A percentile compares a stretch with the other conserved stretches of the same genome.
Evolutionary conservation across 2,888 invertebrate genomes (phyloP).

Genomic region (Clitarchus hookeri): DNA sequence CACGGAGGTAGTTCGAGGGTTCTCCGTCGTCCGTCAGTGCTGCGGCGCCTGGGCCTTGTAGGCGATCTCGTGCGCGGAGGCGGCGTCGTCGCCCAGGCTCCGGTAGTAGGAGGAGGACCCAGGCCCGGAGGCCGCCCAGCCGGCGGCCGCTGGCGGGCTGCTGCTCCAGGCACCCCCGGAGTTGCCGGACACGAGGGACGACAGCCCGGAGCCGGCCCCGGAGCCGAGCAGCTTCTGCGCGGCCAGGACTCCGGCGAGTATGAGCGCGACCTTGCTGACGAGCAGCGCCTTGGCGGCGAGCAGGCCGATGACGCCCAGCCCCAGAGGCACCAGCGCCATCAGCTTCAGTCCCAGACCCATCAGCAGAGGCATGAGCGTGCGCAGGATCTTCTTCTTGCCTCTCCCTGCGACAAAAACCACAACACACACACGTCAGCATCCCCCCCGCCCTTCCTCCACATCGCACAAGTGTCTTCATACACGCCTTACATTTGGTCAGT

Average conservation of each 20-base stretch:
- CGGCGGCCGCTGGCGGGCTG: constrained; percentile 52
- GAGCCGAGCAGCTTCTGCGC: constrained; percentile 69
- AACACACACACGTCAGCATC: neutral
- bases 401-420: constrained; percentile 63
- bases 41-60: constrained; percentile 69
- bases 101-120: constrained; percentile 49
- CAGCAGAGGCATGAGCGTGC: constrained; percentile 69
- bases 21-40: neutral
- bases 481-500: too few species aligned
- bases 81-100: constrained; percentile 59
- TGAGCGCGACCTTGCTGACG: constrained; percentile 76
- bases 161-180: constrained; percentile 48
- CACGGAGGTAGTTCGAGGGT: neutral
- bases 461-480: neutral
- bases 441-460: neutral
- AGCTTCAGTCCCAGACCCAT: constrained; percentile 73
- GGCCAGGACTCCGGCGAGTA: constrained; percentile 71
- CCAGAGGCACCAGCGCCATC: constrained; percentile 69
- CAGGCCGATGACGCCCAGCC: constrained; percentile 72
- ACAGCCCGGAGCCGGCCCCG: constrained; percentile 50
- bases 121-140: constrained; percentile 54
- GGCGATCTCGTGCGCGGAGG: constrained; percentile 66
- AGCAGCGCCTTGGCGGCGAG: constrained; percentile 77
- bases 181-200: constrained; percentile 36
- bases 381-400: constrained; percentile 69